phyloP scores from a whole-genome alignment of 2,113 vertebrate genomes.

The Stegastes partitus region DNA sequence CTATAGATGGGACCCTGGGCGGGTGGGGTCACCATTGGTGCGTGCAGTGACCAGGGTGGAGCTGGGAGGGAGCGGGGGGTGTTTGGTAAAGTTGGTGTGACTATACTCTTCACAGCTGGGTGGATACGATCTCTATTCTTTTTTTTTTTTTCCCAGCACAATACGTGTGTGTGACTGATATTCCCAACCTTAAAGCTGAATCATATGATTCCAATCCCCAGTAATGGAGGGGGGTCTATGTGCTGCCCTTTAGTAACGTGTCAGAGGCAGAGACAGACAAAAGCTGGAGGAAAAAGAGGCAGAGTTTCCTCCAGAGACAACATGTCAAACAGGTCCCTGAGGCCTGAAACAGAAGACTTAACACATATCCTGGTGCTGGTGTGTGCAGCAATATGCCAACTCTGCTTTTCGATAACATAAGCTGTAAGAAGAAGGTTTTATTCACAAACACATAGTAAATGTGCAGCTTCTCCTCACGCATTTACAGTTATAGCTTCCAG shows the following conservation, averaged over 20 bases:
- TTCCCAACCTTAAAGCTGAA: slow-evolving; percentile 62
- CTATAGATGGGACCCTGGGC: slow-evolving; percentile 71
- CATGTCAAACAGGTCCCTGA: slow-evolving; percentile 13
- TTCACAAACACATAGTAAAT: not conserved
- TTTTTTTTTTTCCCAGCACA: slow-evolving; percentile 18
- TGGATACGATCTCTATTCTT: slow-evolving; percentile 34
- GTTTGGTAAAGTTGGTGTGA: slow-evolving; percentile 53
- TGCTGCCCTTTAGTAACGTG: slow-evolving; percentile 24
- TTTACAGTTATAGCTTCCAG: not conserved
- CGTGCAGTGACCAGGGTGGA: slow-evolving; percentile 45
- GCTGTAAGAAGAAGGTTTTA: not conserved
- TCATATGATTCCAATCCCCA: slow-evolving; percentile 55
- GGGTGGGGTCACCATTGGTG: slow-evolving; percentile 65
- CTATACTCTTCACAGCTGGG: slow-evolving; percentile 31
- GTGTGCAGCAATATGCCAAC: not conserved
- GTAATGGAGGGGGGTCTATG: slow-evolving; percentile 33
- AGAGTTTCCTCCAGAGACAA: not conserved
- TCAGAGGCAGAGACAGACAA: slow-evolving; percentile 8
- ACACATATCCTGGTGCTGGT: not conserved
- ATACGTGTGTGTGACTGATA: slow-evolving; percentile 48
- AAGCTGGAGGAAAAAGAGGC: slow-evolving; percentile 4
- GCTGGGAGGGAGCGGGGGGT: slow-evolving; percentile 14
- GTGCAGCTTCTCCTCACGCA: not conserved
- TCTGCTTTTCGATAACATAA: not conserved
- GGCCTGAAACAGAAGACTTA: not conserved